phyloP scores from a whole-genome alignment of 1,140 invertebrate genomes.

The Elysia chlorotica region DNA sequence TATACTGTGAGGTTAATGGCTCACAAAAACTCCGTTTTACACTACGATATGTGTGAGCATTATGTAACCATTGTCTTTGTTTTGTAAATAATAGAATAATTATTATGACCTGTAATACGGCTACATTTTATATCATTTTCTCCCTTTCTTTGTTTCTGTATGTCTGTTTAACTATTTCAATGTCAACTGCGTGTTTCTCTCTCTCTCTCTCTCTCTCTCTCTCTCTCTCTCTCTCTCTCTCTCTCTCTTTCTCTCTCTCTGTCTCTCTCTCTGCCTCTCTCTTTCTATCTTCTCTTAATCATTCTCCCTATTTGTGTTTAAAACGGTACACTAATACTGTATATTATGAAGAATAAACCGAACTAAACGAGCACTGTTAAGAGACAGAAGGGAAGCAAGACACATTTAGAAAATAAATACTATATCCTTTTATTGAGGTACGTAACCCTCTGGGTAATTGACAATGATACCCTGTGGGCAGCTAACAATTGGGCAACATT shows the following conservation, averaged over 20 bases:
- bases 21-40: no score
- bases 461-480: slow-evolving; percentile 32
- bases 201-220: background rate
- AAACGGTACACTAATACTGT: background rate
- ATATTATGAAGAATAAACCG: background rate
- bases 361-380: background rate
- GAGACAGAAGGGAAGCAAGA: background rate
- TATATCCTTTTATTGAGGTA: slow-evolving; percentile 25
- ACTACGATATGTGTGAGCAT: no score
- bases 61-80: no score
- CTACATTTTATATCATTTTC: no score
- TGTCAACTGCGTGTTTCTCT: no score
- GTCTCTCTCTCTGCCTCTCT: background rate
- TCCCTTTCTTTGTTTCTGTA: no score
- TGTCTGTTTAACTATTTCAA: no score
- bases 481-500: slow-evolving; percentile 36
- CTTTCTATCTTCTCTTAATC: background rate
- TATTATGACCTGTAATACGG: no score
- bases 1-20: no score
- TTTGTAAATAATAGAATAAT: no score
- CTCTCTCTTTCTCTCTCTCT: background rate
- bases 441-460: slow-evolving; percentile 36
- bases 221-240: background rate
- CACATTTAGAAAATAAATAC: background rate
- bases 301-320: background rate